phyloP scores from a whole-genome alignment of 2,888 invertebrate genomes.

The Scaptodrosophila latifasciaeformis region DNA sequence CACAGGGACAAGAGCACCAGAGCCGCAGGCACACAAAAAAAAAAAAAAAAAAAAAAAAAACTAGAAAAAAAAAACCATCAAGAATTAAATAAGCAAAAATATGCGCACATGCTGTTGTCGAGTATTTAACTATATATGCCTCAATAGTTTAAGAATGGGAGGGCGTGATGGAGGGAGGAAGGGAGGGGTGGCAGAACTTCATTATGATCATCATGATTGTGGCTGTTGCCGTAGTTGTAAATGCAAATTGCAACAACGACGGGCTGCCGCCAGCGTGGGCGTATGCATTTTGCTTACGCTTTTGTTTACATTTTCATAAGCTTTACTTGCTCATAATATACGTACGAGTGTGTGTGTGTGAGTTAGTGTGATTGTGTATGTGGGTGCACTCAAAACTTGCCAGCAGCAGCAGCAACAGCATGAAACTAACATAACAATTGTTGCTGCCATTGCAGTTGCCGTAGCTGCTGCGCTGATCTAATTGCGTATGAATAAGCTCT shows the following conservation, averaged over 20 bases:
- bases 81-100: conserved; percentile 41
- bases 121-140: conserved; percentile 46
- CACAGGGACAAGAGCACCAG: too few species aligned
- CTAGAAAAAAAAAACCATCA: conserved; percentile 23
- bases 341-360: conserved; percentile 18
- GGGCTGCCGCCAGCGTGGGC: conserved; percentile 11
- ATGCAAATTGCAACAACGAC: conserved; percentile 33
- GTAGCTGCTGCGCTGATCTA: conserved; percentile 47
- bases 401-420: conserved; percentile 18
- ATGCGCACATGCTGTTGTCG: conserved; percentile 16
- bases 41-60: background rate
- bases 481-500: conserved; percentile 55
- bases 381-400: conserved; percentile 16
- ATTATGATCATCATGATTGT: background rate
- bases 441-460: conserved; percentile 17
- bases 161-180: too few species aligned
- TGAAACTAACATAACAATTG: too few species aligned
- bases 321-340: too few species aligned
- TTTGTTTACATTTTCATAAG: conserved; percentile 14
- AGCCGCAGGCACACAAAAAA: background rate
- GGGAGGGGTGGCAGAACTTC: background rate
- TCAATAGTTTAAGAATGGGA: too few species aligned
- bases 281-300: conserved; percentile 6
- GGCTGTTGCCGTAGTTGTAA: conserved; percentile 21
- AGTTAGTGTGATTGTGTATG: conserved; percentile 9